These are phyloP conservation scores for Thaumatotibia leucotreta DNA, from an alignment of 1,140 invertebrate genomes.

Conservation along the genomic window DNA sequence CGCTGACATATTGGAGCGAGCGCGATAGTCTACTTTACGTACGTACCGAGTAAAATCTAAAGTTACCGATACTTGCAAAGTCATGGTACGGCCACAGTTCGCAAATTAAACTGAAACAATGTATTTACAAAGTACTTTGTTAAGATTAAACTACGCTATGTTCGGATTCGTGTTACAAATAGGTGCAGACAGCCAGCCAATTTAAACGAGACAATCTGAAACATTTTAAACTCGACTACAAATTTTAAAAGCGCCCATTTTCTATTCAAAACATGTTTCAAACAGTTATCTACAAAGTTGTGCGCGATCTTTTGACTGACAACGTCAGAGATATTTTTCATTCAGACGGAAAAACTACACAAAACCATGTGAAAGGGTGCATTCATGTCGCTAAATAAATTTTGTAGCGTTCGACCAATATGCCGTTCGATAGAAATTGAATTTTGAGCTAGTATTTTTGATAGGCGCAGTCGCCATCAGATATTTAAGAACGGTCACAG, in stretches of 20 bases:
- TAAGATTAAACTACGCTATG: too few relatives aligned
- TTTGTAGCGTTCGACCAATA: neutral
- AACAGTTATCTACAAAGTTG: neutral
- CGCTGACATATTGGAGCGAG: too few relatives aligned
- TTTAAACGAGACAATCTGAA: neutral
- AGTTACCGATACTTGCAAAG: too few relatives aligned
- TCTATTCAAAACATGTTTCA: neutral
- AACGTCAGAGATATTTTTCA: neutral
- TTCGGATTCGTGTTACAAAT: too few relatives aligned
- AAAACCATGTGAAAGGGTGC: neutral
- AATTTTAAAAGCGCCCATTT: neutral
- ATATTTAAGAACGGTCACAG: too few relatives aligned
- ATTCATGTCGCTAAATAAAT: neutral
- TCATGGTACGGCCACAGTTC: too few relatives aligned
- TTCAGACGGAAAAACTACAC: neutral
- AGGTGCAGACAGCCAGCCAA: too few relatives aligned
- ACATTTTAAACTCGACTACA: neutral
- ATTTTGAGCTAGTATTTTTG: neutral
- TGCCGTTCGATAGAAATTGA: neutral
- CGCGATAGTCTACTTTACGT: too few relatives aligned
- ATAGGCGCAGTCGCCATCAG: too few relatives aligned
- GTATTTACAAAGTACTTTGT: too few relatives aligned
- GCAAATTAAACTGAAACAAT: too few relatives aligned
- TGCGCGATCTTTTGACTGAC: neutral
- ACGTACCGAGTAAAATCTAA: too few relatives aligned